Base-by-base conservation (phyloP, 2,113 vertebrate species). In the Probosciger aterrimus region DNA sequence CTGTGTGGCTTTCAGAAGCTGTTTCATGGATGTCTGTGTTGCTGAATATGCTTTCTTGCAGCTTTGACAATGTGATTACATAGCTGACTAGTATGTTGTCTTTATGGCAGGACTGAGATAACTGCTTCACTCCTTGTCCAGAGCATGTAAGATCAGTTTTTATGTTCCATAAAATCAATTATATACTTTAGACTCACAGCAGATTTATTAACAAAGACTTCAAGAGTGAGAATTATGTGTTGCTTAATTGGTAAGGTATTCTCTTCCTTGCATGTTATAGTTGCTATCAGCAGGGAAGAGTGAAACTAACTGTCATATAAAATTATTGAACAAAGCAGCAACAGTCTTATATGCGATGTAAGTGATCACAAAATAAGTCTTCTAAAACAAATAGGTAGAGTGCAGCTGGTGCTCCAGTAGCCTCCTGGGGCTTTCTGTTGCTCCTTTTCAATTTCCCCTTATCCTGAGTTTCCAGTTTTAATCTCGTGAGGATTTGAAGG, bases 401-500 rank as follows among this genome's bases (percentile, higher is more conserved):
- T 64, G 65, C 71, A 78, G 37, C 76, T 95, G 73, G 43, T 92
- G 64, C 71, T 91, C 11, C 41, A 43, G 41, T 31, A 70, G 67
- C 33, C 71, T 93, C 68, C 50, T 68, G 76, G 55, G 62, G 53
- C 30, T 86, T 90, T 25, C 86, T 88, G 68, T 68, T 95, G 64
- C 69, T 93, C 33, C 71, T 93, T 95, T 94, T 78, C 75, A 78
- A 52, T 96, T 95, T 91, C 25, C 50, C 52, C 24, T 78, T 49
- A 90, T 96, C 76, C 68, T 49, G 68, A 83, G 82, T 84, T 87
- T 90, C 81, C n/a, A 92, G 68, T 80, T 85, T 91, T 92, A 79
- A 68, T 88, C 70, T 74, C 68, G 69, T 86, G 68, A 80, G 93
- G 75, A 91, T 95, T 95, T 96, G 79, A 94, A 83, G 81, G 91